Conservation (phyloP, 2,888 invertebrate species). For the Norana najaformis region DNA sequence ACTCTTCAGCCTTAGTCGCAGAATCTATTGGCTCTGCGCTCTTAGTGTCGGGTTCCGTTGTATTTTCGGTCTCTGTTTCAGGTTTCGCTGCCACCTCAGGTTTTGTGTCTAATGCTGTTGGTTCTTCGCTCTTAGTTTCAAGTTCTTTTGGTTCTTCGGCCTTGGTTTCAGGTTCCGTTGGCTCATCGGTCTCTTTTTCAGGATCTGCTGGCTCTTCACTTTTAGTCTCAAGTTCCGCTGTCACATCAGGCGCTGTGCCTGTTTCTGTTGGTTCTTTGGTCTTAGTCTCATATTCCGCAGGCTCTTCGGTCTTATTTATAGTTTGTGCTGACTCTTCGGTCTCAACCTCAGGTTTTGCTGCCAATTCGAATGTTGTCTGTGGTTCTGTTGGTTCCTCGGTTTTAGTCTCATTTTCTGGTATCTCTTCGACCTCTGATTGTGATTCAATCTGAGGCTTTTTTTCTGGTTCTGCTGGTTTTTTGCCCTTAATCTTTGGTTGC, state of each 20-base stretch:
- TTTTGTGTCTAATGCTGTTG: neutral
- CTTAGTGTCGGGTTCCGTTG: neutral
- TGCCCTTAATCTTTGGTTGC: constrained; percentile 20
- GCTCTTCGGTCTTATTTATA: neutral
- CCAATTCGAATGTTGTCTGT: neutral
- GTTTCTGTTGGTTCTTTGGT: neutral
- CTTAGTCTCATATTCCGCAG: neutral
- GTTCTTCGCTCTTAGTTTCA: neutral
- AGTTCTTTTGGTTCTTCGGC: neutral
- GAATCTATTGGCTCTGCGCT: neutral
- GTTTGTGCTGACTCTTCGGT: neutral
- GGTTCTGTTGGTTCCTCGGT: neutral
- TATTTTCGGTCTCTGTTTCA: neutral
- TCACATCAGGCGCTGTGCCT: neutral
- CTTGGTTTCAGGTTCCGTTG: neutral
- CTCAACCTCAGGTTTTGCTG: neutral
- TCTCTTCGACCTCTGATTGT: constrained; percentile 21
- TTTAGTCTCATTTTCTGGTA: neutral
- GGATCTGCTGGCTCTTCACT: neutral
- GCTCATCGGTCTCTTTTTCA: neutral
- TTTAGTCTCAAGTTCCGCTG: constrained; percentile 18
- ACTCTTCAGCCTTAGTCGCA: no score
- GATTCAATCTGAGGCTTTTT: no score
- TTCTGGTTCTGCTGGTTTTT: neutral
- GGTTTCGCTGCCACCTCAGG: neutral